Base-by-base conservation (phyloP, 2,797 vertebrate genomes). In the Catharus ustulatus region DNA sequence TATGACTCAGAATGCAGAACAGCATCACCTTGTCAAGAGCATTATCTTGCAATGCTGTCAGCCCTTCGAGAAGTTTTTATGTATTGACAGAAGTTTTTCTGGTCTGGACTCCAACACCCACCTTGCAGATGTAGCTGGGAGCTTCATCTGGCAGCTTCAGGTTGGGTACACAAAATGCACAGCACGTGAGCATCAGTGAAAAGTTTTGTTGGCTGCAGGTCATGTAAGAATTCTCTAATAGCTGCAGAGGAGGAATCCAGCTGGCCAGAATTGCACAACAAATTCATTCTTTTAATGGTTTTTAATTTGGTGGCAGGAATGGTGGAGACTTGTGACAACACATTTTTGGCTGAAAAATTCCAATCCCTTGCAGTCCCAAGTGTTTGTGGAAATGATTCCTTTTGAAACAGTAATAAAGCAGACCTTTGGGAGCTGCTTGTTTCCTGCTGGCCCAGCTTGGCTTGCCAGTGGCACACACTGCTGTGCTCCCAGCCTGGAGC, bases 261-360 rank as follows among this genome's bases (percentile, higher is more conserved):
- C 75, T 92, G 82, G 61, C 64, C 61, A 71, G 38, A 67, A 38
- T 0, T 79, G 76, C 58, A 4, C 54, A 73, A 86, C 30, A 43
- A 68, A 73, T 29, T 30, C 8, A 11, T 84, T 74, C 58, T 84
- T 86, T 71, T 55, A 26, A 40, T 72, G 45, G 26, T 20, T 91
- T 89, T 85, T 73, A 30, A 42, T 96, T 90, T 58, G 69, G 62
- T 88, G 91, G 77, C 69, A 57, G 80, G 52, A 83, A 67, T 23
- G 32, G 69, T 26, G 27, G 62, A 46, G 69, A 51, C 66, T 88
- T 75, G 69, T 62, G 88, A 81, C 80, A 75, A 72, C 86, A 63
- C 9, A 5, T 30, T 91, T 91, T 84, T 64, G 80, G 80, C 83
- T 54, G 88, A 68, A 81, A 72, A 72, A 10, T 13, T 40, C 20